A percentile compares a stretch with the other conserved stretches of the same genome.
Evolutionary conservation across 1,140 invertebrate species (phyloP).

Genomic region (Brachionus rubens): DNA sequence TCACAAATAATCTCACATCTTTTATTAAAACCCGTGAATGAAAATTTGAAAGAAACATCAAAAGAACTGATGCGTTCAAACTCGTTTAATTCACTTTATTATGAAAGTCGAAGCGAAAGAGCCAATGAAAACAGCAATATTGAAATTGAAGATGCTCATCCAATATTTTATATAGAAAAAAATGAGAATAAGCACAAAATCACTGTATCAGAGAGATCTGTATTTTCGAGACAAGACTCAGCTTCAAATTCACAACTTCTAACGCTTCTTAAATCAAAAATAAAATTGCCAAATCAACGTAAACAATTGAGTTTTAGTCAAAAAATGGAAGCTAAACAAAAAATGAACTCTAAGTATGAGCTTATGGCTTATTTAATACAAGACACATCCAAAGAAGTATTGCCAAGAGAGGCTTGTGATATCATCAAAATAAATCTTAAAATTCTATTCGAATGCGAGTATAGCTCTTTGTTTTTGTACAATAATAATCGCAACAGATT

Average conservation of each 20-base stretch:
- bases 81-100: constrained; percentile 1
- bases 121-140: neutral
- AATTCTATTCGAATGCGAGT: neutral
- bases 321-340: neutral
- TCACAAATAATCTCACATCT: neutral
- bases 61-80: neutral
- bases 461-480: neutral
- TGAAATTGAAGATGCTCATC: neutral
- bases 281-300: neutral
- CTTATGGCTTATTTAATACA: neutral
- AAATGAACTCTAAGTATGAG: neutral
- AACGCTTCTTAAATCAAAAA: constrained; percentile 17
- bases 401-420: neutral
- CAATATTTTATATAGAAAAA: neutral
- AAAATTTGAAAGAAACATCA: too few species aligned
- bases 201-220: constrained; percentile 3
- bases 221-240: neutral
- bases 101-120: neutral
- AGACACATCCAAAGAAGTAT: neutral
- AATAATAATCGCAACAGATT: neutral
- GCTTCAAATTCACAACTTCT: neutral
- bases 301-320: neutral
- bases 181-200: neutral
- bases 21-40: neutral
- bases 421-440: neutral